Base-by-base conservation (phyloP, 64 coral and sea anemone genomes). In the Exaiptasia diaphana region DNA sequence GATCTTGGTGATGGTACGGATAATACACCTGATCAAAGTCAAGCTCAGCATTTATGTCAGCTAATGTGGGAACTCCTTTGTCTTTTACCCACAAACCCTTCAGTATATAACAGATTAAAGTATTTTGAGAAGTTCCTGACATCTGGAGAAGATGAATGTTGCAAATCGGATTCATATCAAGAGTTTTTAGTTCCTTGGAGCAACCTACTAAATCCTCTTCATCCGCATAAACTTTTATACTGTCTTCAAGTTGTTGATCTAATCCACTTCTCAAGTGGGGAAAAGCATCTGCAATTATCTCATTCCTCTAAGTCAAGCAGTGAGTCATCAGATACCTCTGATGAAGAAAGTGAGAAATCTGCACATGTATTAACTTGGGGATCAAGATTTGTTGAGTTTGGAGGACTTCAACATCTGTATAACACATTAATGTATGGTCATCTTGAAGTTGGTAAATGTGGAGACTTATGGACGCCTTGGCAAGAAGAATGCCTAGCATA, bases 401-500 rank as follows among this genome's bases (percentile, higher is more conserved):
- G 89, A 38, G 94, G 94, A 9, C 69, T 99, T 4, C 43, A 60
- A 30, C 87, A 96, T 64, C 52, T 96, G 24, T 96, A 68, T 74
- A 36, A 53, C 14, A 86, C 82, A 39, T 69, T 96, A 10, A 96
- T 90, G 87, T 90, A 87, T 64, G 87, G 82, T 40, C 89, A 50
- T 52, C 61, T 90, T 15, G 83, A 97, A 53, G 69, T 65, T 11
- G 61, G 2, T 5, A 48, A 78, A 56, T 71, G 70, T 21, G 86
- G 68, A 18, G 38, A 64, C 4, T 50, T 68, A 12, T 97, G 93
- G 93, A 97, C 93, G 2, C 90, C 85, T 65, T 99, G 89, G 83
- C 89, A 92, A 21, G 88, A 99, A 53, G 94, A 99, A 61, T 99
- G 94, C 56, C 71, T 99, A 10, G 94, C 90, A 0, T 92, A 71